These are phyloP conservation scores for Onthophagus sagittarius DNA, from an alignment of 2,888 invertebrate genomes.

Conservation along the genomic window DNA sequence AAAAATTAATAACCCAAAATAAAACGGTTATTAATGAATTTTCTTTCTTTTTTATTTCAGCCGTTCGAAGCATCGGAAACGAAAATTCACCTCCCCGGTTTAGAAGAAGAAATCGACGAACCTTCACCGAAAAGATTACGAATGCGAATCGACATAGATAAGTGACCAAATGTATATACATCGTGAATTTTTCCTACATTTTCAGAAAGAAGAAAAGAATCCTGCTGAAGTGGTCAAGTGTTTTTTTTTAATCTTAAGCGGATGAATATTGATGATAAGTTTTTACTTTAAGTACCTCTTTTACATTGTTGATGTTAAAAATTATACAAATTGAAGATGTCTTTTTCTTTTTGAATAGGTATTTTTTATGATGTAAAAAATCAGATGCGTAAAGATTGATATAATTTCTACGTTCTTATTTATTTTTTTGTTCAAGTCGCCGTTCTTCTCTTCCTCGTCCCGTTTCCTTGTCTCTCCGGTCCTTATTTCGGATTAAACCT, in stretches of 20 bases:
- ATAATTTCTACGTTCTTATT: neutral
- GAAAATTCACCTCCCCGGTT: slow-evolving; percentile 69
- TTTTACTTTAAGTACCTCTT: neutral
- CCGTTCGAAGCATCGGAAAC: slow-evolving; percentile 79
- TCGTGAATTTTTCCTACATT: slow-evolving; percentile 15
- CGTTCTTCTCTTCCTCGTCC: neutral
- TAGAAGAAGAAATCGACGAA: slow-evolving; percentile 54
- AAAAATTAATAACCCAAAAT: neutral
- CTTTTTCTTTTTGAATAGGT: neutral
- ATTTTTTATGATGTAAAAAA: neutral
- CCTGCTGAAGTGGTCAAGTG: neutral
- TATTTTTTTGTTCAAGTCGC: neutral
- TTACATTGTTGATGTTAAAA: neutral
- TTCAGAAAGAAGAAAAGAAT: neutral
- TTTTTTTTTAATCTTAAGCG: neutral
- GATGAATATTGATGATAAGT: neutral
- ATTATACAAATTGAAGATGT: neutral
- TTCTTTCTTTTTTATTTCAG: slow-evolving; percentile 46
- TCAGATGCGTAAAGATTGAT: too few relatives aligned
- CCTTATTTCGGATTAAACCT: neutral
- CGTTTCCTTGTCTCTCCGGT: neutral
- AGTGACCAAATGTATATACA: slow-evolving; percentile 37
- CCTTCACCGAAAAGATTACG: slow-evolving; percentile 47
- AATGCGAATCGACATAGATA: slow-evolving; percentile 42
- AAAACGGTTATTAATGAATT: neutral